Conservation (phyloP, 2,797 vertebrate species). For the Taeniopygia guttata region DNA sequence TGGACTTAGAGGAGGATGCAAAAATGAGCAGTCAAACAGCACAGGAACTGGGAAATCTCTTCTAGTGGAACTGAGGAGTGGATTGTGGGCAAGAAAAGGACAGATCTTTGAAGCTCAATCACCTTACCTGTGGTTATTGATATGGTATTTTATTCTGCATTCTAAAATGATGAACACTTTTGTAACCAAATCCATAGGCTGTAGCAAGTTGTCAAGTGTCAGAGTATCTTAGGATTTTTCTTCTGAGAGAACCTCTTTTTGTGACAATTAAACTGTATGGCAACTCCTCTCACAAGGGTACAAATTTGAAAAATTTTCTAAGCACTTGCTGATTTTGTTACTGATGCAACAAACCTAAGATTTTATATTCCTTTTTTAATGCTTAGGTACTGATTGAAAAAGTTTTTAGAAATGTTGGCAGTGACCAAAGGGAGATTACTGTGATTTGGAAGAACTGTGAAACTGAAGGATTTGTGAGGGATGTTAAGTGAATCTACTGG, state of each 20-base stretch:
- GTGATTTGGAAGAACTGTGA: neutral
- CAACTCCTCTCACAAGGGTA: neutral
- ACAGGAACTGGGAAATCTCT: neutral
- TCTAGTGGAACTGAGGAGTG: neutral
- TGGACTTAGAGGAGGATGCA: neutral
- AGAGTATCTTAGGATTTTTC: neutral
- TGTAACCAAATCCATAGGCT: neutral
- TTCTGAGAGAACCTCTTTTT: neutral
- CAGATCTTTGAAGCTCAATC: neutral
- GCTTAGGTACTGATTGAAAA: neutral
- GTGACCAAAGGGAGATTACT: neutral
- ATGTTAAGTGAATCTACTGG: neutral
- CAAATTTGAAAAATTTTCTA: neutral
- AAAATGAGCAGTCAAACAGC: neutral
- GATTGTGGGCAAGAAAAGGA: neutral
- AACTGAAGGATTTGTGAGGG: neutral
- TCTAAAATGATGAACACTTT: neutral
- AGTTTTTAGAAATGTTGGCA: neutral
- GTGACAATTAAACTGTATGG: neutral
- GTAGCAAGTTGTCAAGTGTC: neutral
- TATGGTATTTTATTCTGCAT: neutral
- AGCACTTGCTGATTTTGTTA: neutral
- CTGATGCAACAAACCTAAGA: neutral
- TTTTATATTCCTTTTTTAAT: neutral
- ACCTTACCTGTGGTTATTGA: neutral